These are phyloP conservation scores for Calycopis cecrops DNA, from an alignment of 1,140 invertebrate species.

Conservation along the genomic window DNA sequence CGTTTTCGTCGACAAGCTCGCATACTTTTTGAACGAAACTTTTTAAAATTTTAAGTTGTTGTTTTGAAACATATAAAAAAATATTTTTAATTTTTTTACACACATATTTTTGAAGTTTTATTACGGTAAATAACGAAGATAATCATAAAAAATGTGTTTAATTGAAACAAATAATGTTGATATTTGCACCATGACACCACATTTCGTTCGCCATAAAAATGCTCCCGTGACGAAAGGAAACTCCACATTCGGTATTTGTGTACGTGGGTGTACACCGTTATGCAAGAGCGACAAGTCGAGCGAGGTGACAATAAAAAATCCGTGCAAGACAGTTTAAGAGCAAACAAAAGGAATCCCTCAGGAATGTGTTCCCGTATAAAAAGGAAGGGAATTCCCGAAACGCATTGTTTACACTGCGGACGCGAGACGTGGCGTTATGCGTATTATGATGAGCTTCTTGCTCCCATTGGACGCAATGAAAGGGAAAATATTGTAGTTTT, in stretches of 20 bases:
- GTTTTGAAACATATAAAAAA: too few relatives aligned
- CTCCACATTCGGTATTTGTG: neutral
- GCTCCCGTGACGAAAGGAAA: neutral
- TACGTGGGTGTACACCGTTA: slow-evolving; percentile 33
- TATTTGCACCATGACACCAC: too few relatives aligned
- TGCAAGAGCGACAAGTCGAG: slow-evolving; percentile 44
- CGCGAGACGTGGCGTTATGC: slow-evolving; percentile 49
- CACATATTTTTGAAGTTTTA: too few relatives aligned
- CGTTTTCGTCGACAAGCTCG: slow-evolving; percentile 23
- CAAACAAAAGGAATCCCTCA: slow-evolving; percentile 73
- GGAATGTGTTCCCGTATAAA: slow-evolving; percentile 65
- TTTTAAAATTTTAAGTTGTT: neutral
- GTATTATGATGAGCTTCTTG: slow-evolving; percentile 52
- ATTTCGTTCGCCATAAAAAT: neutral
- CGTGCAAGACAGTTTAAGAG: slow-evolving; percentile 41
- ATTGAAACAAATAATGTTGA: too few relatives aligned
- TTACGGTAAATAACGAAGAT: too few relatives aligned
- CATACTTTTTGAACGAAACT: slow-evolving; percentile 19
- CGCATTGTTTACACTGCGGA: slow-evolving; percentile 63
- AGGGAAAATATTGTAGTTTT: slow-evolving; percentile 64
- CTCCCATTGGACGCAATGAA: slow-evolving; percentile 57
- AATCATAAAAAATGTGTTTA: too few relatives aligned
- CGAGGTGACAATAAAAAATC: slow-evolving; percentile 53
- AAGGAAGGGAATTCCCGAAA: slow-evolving; percentile 69
- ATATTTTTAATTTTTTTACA: too few relatives aligned